Conservation (phyloP, 2,888 invertebrate genomes). For the Leucoptera coffeella region DNA sequence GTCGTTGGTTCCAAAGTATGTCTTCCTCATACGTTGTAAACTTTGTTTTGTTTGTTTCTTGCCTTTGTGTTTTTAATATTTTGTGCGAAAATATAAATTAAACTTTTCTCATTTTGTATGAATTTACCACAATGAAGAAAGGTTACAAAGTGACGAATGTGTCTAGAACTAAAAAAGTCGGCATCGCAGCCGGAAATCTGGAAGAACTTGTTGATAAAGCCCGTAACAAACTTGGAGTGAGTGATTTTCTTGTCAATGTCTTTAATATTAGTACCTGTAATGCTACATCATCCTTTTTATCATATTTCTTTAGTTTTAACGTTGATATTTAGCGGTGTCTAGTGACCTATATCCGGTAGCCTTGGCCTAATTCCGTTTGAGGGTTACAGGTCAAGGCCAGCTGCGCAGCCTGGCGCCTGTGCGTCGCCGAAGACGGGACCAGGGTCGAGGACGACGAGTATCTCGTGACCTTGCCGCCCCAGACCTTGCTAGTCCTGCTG, state of each 20-base stretch:
- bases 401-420: constrained; percentile 41
- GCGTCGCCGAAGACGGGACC: constrained; percentile 62
- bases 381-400: constrained; percentile 41
- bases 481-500: constrained; percentile 64
- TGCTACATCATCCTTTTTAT: no score
- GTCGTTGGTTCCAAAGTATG: no score
- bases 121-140: constrained; percentile 34
- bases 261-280: no score
- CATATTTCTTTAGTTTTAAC: no score
- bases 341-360: no score
- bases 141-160: constrained; percentile 71
- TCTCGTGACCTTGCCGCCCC: constrained; percentile 65
- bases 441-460: constrained; percentile 71
- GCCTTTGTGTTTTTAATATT: no score
- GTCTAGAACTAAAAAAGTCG: constrained; percentile 60
- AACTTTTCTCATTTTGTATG: not conserved
- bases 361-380: constrained; percentile 20
- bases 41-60: no score
- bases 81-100: no score
- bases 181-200: constrained; percentile 62
- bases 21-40: no score
- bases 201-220: constrained; percentile 64
- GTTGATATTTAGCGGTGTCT: not conserved
- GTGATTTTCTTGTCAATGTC: constrained; percentile 10
- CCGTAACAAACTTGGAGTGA: constrained; percentile 59